Conservation (phyloP, 2,113 vertebrate species). For the Herpetotheres cachinnans region DNA sequence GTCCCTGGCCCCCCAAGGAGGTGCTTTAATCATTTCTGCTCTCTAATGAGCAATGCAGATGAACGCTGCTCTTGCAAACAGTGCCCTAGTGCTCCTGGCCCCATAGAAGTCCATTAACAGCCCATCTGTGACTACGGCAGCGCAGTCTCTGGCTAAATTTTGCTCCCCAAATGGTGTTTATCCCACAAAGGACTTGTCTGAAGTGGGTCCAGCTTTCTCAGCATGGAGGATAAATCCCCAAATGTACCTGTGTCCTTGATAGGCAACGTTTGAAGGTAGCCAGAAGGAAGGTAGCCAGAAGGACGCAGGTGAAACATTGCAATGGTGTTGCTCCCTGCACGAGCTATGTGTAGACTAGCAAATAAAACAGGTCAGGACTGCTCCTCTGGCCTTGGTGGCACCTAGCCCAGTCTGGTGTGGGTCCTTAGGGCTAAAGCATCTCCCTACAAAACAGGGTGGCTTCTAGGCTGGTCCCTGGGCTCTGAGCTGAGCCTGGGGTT, state of each 20-base stretch:
- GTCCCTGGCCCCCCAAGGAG: neutral
- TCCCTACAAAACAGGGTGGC: neutral
- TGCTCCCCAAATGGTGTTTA: neutral
- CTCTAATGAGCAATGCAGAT: neutral
- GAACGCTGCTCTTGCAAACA: neutral
- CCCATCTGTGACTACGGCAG: neutral
- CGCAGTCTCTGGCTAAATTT: neutral
- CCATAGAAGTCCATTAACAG: rapidly evolving
- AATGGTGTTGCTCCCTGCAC: neutral
- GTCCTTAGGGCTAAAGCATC: neutral
- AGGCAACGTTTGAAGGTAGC: neutral
- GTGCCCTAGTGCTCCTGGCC: neutral
- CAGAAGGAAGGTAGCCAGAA: neutral
- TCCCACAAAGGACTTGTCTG: neutral
- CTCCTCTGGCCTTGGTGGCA: neutral
- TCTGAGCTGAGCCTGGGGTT: neutral
- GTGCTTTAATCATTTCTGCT: neutral
- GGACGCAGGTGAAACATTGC: neutral
- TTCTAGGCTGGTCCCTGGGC: neutral
- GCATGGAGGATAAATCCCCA: neutral
- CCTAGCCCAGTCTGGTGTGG: neutral
- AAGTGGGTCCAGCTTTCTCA: neutral
- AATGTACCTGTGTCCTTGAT: rapidly evolving
- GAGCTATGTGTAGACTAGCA: neutral
- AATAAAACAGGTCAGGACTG: neutral